phyloP scores from a whole-genome alignment of 2,888 invertebrate species.

The Synanthedon vespiformis region DNA sequence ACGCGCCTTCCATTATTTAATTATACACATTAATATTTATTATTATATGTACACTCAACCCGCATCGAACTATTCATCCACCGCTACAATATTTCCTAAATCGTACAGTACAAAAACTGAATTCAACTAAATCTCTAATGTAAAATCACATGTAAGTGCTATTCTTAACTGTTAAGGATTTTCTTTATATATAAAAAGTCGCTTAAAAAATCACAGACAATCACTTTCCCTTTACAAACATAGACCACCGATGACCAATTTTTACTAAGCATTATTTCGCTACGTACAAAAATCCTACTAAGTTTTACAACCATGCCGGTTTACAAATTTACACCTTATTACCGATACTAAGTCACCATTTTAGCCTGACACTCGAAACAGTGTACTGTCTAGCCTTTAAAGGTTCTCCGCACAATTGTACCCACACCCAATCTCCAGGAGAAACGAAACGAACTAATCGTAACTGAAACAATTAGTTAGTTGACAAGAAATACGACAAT shows the following conservation, averaged over 20 bases:
- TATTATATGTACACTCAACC: conserved; percentile 14
- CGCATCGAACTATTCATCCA: conserved; percentile 41
- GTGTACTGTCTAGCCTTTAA: neutral
- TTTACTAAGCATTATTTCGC: conserved; percentile 62
- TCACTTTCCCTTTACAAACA: conserved; percentile 69
- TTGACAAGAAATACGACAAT: conserved; percentile 2
- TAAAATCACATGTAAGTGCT: conserved; percentile 71
- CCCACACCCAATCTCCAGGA: neutral
- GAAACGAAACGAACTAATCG: neutral
- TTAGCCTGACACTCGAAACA: conserved; percentile 14
- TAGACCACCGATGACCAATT: conserved; percentile 62
- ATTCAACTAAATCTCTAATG: conserved; percentile 63
- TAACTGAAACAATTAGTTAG: neutral
- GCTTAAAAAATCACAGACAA: conserved; percentile 73
- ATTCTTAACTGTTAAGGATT: conserved; percentile 68
- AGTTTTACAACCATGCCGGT: conserved; percentile 71
- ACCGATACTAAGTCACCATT: conserved; percentile 34
- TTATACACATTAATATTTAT: neutral
- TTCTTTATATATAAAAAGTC: conserved; percentile 70
- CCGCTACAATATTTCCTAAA: conserved; percentile 30
- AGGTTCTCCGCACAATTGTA: neutral
- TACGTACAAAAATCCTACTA: conserved; percentile 67
- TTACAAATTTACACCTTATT: conserved; percentile 39
- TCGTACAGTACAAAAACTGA: conserved; percentile 56
- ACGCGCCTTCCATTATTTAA: neutral